Percentiles rank a stretch among this genome's conserved stretches.
Evolutionary conservation across 2,888 invertebrate species (phyloP).

Genomic region (Tribolium freemani): DNA sequence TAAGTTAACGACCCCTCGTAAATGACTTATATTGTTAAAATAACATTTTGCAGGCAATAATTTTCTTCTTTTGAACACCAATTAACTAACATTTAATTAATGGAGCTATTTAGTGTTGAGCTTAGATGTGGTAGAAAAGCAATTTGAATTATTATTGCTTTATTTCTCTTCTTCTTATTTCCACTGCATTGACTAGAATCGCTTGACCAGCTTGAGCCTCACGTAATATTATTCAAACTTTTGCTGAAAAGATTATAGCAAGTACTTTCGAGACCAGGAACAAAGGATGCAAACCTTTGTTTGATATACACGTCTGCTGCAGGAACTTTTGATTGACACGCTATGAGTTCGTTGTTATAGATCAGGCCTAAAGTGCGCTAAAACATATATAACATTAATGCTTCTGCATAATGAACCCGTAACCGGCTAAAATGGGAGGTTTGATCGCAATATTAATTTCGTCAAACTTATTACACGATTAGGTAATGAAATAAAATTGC

Average conservation of each 20-base stretch:
- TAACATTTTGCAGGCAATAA: no score
- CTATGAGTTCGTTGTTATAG: slow-evolving; percentile 1
- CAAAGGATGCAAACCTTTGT: neutral
- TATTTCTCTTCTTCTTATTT: no score
- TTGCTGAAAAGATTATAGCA: neutral
- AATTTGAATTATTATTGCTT: no score
- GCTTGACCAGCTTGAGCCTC: no score
- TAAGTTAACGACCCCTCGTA: no score
- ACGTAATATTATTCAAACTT: no score
- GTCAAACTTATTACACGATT: slow-evolving; percentile 21
- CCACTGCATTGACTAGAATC: no score
- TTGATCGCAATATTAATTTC: slow-evolving; percentile 24
- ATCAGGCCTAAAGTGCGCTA: slow-evolving; percentile 13
- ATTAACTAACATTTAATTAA: no score
- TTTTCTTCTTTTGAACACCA: no score
- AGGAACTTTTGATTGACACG: slow-evolving; percentile 23
- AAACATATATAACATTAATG: slow-evolving; percentile 15
- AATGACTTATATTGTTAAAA: no score
- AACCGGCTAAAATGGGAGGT: neutral
- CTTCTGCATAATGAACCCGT: slow-evolving; percentile 1
- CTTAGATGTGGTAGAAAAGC: no score
- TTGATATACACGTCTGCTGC: slow-evolving; percentile 1
- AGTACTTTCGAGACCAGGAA: neutral
- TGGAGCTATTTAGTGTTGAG: no score
- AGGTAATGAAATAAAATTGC: slow-evolving; percentile 19